Base-by-base conservation (phyloP, 2,797 vertebrate genomes). In the Trachurus trachurus region DNA sequence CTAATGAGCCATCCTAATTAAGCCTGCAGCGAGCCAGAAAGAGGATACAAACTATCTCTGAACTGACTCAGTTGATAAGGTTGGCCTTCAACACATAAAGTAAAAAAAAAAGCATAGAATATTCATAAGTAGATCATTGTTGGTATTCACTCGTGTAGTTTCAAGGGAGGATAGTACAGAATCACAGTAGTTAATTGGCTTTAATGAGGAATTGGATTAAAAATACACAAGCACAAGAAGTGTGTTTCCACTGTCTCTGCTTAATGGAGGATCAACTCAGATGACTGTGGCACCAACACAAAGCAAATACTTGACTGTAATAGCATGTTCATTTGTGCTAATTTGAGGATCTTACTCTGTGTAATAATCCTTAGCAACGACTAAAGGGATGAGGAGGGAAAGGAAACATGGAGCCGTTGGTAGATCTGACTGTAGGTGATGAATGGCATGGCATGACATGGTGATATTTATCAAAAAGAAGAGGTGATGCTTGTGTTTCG, bases 1-100 rank as follows among this genome's bases (percentile, higher is more conserved):
- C 73, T 76, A 86, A 87, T 87, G 78, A 83, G 71, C 73, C 77
- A 6, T 34, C 56, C 56, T 86, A 82, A 88, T 87, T 89, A 82
- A 74, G 71, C 74, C 66, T 66, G 71, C 56, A 73, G 74, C 58
- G 47, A 68, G 74, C 37, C 64, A 61, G 56, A 75, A 37, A 72
- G 58, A 34, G 49, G 57, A 72, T 53, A n/a, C 50, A 65, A 42
- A 53, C 67, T 10, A 42, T 63, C 50, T 56, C 53, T 13, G n/a
- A 26, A 26, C 68, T 59, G 61, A 57, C 60, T 87, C 66, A 6
- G 61, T 31, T 61, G 29, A 81, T 82, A 81, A 77, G 67, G 39
- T 59, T 39, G 10, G 34, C 70, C 63, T 76, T 77, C 42, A 49
- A 58, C 7, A 59, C 60, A 12, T 49, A 50, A 67, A 74, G 72